A percentile compares a stretch with the other conserved stretches of the same genome.
These are phyloP conservation scores for Eulemur coronatus DNA, from an alignment of 2,797 vertebrate genomes.

Conservation along the genomic window DNA sequence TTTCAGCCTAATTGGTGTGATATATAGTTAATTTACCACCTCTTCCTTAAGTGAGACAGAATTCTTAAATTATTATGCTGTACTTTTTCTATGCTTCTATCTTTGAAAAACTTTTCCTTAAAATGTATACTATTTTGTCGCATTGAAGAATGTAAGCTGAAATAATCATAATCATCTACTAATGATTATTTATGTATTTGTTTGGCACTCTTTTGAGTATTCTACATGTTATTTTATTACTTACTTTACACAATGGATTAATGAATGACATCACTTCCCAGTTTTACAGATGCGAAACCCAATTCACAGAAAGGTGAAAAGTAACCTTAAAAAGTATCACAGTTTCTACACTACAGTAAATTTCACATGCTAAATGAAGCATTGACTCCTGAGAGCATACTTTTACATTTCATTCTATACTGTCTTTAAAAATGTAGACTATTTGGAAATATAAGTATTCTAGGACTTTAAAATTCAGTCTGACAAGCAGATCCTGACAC, in stretches of 20 bases:
- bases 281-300: neutral
- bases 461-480: neutral
- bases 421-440: neutral
- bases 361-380: neutral
- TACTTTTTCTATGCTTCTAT: neutral
- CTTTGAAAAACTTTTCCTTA: neutral
- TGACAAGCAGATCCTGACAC: neutral
- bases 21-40: neutral
- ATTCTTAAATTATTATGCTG: neutral
- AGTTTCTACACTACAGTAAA: neutral
- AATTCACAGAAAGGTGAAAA: neutral
- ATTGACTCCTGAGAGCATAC: neutral
- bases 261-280: neutral
- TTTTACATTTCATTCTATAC: neutral
- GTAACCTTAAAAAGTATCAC: neutral
- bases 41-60: neutral
- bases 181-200: neutral
- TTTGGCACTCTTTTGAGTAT: neutral
- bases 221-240: neutral
- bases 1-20: neutral
- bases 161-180: neutral
- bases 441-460: neutral
- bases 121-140: neutral
- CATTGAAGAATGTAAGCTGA: neutral
- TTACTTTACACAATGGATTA: neutral